A percentile compares a stretch with the other conserved stretches of the same genome.
Conservation (phyloP, 2,797 vertebrate genomes). For the Anas flavirostris region DNA sequence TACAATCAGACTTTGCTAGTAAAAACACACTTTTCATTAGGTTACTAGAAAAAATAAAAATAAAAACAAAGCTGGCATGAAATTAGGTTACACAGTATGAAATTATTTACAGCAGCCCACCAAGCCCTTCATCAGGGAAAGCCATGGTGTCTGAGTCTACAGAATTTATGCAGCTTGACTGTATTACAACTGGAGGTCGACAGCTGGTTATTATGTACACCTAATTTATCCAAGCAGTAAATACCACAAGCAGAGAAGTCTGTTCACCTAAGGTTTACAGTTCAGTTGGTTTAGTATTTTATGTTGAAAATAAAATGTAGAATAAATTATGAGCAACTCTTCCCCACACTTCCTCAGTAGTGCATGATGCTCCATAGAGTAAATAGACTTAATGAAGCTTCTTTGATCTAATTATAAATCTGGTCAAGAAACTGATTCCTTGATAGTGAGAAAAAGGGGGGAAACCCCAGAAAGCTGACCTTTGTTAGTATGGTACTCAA, state of each 20-base stretch:
- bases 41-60: conserved; percentile 61
- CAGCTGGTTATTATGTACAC: conserved; percentile 77
- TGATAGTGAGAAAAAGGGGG: background rate
- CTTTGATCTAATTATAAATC: conserved; percentile 48
- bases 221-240: conserved; percentile 77
- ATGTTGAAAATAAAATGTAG: conserved; percentile 60
- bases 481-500: background rate
- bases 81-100: conserved; percentile 68
- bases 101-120: conserved; percentile 67
- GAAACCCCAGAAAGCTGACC: fast-evolving
- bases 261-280: conserved; percentile 65
- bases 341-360: background rate
- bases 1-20: background rate
- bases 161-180: conserved; percentile 69
- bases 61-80: conserved; percentile 73
- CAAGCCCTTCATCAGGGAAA: conserved; percentile 37
- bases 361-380: background rate
- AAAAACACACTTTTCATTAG: conserved; percentile 22
- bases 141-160: background rate
- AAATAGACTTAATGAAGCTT: conserved; percentile 16
- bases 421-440: background rate
- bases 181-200: conserved; percentile 68
- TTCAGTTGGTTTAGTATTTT: conserved; percentile 71
- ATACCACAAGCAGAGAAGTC: conserved; percentile 63
- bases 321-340: conserved; percentile 55